Evolutionary conservation across 2,888 invertebrate species (phyloP).

Genomic region (Eumerus sabulonum): DNA sequence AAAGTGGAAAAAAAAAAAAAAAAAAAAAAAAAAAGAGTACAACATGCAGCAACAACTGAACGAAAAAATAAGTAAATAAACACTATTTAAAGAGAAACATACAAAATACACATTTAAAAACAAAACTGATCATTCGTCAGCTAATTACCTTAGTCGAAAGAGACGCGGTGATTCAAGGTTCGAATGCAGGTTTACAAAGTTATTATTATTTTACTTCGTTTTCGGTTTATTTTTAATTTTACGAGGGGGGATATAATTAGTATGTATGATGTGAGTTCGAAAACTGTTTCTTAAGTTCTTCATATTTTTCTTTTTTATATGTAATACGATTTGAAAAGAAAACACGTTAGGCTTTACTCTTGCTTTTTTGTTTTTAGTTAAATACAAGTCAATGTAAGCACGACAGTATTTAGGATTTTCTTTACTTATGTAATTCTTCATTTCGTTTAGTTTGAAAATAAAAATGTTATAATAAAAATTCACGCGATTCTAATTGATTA

Average conservation of each 20-base stretch:
- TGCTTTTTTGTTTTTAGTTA: slow-evolving; percentile 25
- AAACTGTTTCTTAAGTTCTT: slow-evolving; percentile 27
- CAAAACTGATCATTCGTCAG: slow-evolving; percentile 31
- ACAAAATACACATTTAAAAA: slow-evolving; percentile 31
- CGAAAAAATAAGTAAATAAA: slow-evolving; percentile 8
- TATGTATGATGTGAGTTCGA: slow-evolving; percentile 49
- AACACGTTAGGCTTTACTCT: slow-evolving; percentile 49
- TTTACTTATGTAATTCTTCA: slow-evolving; percentile 33
- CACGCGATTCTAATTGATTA: slow-evolving; percentile 62
- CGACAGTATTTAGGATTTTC: slow-evolving; percentile 37
- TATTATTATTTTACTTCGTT: slow-evolving; percentile 23
- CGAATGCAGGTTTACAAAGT: slow-evolving; percentile 44
- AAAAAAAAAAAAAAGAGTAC: slow-evolving; percentile 15
- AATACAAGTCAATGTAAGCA: slow-evolving; percentile 49
- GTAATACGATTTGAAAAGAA: slow-evolving; percentile 37
- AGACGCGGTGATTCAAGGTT: slow-evolving; percentile 57
- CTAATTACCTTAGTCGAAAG: slow-evolving; percentile 63
- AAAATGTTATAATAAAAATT: slow-evolving; percentile 62
- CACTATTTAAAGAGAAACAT: slow-evolving; percentile 11
- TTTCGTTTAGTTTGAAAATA: no score
- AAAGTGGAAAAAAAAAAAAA: slow-evolving; percentile 6
- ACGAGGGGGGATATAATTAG: slow-evolving; percentile 37
- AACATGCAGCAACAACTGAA: slow-evolving; percentile 39
- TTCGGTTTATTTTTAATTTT: not conserved
- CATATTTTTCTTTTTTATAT: no score